Evolutionary conservation across 35 echinoderm and acorn worm genomes (phyloP), one percentile per base, ranked within the genome.

Genomic region (Eucidaris tribuloides): DNA sequence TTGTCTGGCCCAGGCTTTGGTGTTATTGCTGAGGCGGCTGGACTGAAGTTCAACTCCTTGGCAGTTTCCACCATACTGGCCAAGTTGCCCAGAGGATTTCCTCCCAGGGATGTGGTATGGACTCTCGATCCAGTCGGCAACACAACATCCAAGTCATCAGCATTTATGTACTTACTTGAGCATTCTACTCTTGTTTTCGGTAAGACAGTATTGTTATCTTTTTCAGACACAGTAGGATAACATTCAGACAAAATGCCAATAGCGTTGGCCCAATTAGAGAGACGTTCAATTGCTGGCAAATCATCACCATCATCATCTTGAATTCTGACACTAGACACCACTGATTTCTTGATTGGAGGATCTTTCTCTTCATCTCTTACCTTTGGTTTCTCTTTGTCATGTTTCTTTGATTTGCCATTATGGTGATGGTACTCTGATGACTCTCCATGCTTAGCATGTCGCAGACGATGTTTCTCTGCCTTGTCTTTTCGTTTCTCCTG

Each of bases 41-140:
- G 81, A 64, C 70, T 58, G 83, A 91, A 91, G 61, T 91, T 91
- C 45, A 84, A 77, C 46, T 91, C 77, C 41, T 84, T 84, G 3
- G 88, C 88, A 42, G 88, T 84, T 42, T 91, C 81, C n/a, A 91
- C 88, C 88, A 91, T 91, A 38, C 76, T 85, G n/a, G 88, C 71
- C 36, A 91, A 50, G 46, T 84, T 91, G 38, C 82, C 88, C 32
- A 91, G 81, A 18, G 88, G 88, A 84, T 91, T 91, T 5, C 46
- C 71, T 36, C 71, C 72, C 55, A 87, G 40, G 13, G 72, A 46
- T 3, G 72, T 52, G n/a, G 45, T 66, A 20, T 77, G 44, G 31
- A 82, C 71, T 20, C 70, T 83, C 30, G 81, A 84, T 45, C 81
- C 81, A 1, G 81, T 91, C 20, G 88, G 88, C 32, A 84, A 65